These are phyloP conservation scores for Harpalus rubripes DNA, from an alignment of 2,888 invertebrate species.

Conservation along the genomic window DNA sequence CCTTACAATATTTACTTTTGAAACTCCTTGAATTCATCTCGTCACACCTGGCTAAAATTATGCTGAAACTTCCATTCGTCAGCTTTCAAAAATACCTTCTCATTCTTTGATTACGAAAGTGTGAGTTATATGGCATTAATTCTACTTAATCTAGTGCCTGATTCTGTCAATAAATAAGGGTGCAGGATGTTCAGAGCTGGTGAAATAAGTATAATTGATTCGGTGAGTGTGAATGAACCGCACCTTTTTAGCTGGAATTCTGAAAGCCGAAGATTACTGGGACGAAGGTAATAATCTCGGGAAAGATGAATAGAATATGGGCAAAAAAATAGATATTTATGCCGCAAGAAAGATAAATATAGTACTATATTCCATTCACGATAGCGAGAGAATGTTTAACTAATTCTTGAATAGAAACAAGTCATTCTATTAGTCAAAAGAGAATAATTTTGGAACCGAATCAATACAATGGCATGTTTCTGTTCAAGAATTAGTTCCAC, in stretches of 20 bases:
- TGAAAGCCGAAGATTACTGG: not conserved
- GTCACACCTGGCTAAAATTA: not conserved
- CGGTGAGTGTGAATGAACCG: not conserved
- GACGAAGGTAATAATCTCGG: not conserved
- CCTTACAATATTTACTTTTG: not conserved
- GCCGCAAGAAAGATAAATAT: too few species aligned
- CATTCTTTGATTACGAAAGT: not conserved
- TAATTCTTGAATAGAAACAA: too few species aligned
- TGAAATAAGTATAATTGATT: slow-evolving; percentile 25
- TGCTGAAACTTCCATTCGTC: not conserved
- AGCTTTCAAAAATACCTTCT: not conserved
- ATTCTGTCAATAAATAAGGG: slow-evolving; percentile 9
- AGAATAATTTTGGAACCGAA: too few species aligned
- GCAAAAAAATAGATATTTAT: too few species aligned
- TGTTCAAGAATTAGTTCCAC: too few species aligned
- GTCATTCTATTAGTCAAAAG: too few species aligned
- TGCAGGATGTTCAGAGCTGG: not conserved
- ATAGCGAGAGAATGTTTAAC: too few species aligned
- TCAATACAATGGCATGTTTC: too few species aligned
- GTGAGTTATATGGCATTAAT: not conserved
- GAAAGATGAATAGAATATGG: not conserved
- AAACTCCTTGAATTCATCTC: not conserved
- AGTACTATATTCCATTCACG: too few species aligned
- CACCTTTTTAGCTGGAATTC: not conserved
- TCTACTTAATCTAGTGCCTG: not conserved